Evolutionary conservation across 2,797 vertebrate species (phyloP).

Genomic region (Ptychadena robeensis): DNA sequence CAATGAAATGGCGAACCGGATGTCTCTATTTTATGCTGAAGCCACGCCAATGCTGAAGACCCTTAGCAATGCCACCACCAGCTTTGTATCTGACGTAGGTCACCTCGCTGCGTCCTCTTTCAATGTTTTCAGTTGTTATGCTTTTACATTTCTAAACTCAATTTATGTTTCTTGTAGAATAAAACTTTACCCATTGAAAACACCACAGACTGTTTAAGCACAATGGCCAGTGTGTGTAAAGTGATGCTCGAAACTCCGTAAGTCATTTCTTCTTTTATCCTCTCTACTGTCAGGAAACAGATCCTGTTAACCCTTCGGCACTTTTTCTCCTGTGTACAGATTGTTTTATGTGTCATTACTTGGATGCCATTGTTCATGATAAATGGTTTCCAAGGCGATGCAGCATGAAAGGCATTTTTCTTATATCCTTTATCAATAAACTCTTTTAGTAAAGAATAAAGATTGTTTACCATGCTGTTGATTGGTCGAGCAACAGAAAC

Average conservation of each 20-base stretch:
- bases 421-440: no score
- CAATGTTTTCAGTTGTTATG: background rate
- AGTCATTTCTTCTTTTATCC: conserved; percentile 73
- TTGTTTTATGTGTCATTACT: background rate
- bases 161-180: conserved; percentile 79
- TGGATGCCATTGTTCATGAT: no score
- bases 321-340: background rate
- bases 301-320: background rate
- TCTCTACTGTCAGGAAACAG: background rate
- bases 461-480: background rate
- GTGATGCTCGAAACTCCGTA: conserved; percentile 99
- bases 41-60: conserved; percentile 98
- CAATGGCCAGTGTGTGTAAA: conserved; percentile 98
- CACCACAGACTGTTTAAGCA: conserved; percentile 97
- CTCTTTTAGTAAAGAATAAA: background rate
- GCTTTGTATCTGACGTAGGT: conserved; percentile 93
- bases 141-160: background rate
- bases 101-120: background rate
- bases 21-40: conserved; percentile 98
- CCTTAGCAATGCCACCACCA: conserved; percentile 92
- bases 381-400: no score
- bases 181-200: conserved; percentile 97
- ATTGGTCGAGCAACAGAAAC: background rate
- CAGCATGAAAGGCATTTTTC: no score
- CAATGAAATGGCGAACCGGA: conserved; percentile 98